Conservation (phyloP, 37 sponge, comb jelly and placozoan species). For the Beroe forskalii region DNA sequence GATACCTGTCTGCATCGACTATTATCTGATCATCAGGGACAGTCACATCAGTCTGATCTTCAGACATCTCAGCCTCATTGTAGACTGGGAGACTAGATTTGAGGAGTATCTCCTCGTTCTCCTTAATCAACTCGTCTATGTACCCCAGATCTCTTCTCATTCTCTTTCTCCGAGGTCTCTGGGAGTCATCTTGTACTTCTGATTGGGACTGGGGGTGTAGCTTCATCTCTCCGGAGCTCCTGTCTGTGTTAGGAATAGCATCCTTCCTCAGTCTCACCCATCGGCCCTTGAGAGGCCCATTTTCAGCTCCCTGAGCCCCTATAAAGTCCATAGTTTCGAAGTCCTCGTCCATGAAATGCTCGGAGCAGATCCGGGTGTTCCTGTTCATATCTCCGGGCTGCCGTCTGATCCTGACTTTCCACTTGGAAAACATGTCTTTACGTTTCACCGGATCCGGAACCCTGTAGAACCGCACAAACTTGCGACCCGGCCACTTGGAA, state of each 20-base stretch:
- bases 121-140: background rate
- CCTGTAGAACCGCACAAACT: background rate
- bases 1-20: background rate
- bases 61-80: background rate
- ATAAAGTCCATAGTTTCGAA: background rate
- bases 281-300: background rate
- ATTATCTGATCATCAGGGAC: background rate
- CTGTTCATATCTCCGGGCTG: background rate
- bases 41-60: background rate
- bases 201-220: background rate
- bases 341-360: background rate
- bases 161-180: background rate
- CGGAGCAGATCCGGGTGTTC: slow-evolving; percentile 17
- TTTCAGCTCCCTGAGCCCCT: background rate
- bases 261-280: background rate
- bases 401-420: background rate
- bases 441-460: background rate
- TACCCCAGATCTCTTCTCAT: background rate
- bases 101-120: background rate
- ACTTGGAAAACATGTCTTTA: background rate
- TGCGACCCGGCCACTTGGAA: background rate
- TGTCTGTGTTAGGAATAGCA: slow-evolving; percentile 1
- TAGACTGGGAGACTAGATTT: background rate
- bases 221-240: background rate
- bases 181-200: background rate